Conservation (phyloP, 2,113 vertebrate genomes). For the Xiphias gladius region DNA sequence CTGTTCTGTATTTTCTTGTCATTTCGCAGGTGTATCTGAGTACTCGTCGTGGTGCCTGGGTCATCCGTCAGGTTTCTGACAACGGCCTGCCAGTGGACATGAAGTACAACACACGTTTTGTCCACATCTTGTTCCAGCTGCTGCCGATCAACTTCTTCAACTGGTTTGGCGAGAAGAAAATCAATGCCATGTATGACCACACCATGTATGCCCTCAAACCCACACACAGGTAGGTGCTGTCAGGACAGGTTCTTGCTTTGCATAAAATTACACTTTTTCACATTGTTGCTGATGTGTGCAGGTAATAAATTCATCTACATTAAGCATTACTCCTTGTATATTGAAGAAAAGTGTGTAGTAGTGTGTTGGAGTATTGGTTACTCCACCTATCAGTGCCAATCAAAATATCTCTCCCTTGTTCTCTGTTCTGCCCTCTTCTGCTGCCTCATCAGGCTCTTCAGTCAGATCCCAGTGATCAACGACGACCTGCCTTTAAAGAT, state of each 20-base stretch:
- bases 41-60: conserved; percentile 86
- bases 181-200: conserved; percentile 88
- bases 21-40: conserved; percentile 87
- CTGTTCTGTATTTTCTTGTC: neutral
- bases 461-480: conserved; percentile 86
- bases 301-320: neutral
- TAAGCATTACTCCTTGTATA: neutral
- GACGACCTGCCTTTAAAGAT: conserved; percentile 92
- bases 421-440: neutral
- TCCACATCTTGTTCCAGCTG: conserved; percentile 76
- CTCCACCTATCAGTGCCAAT: neutral
- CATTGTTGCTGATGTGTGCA: neutral
- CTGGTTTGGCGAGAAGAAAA: conserved; percentile 75
- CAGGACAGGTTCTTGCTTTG: too few relatives aligned
- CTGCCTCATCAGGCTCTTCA: conserved; percentile 66
- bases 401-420: neutral
- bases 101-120: conserved; percentile 82
- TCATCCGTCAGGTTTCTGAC: conserved; percentile 80
- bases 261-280: too few relatives aligned
- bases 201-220: conserved; percentile 88
- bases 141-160: conserved; percentile 82
- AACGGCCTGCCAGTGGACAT: conserved; percentile 86
- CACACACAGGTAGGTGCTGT: conserved; percentile 80
- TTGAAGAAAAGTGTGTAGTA: neutral
- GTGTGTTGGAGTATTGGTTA: too few relatives aligned